Base-by-base conservation (phyloP, 2,888 invertebrate genomes). In the Volucella inanis region DNA sequence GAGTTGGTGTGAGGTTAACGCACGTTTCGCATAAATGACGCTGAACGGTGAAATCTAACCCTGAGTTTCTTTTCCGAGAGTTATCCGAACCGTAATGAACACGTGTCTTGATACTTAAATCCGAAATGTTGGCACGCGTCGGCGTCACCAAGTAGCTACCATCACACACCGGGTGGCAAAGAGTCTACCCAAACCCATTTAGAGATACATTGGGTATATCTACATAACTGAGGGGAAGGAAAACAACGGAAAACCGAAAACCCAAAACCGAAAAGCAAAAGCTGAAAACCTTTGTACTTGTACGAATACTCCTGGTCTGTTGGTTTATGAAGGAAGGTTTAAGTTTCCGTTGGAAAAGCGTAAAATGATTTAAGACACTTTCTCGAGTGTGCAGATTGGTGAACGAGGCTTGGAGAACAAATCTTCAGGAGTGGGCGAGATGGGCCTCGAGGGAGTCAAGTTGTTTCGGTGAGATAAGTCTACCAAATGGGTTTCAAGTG, bases 401-500 rank as follows among this genome's bases (percentile, higher is more conserved):
- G 18, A 39, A 15, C 41, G 43, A 39, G 2, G 47, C n/a, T n/a
- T 31, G 65, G 65, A 52, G 41, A 12, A 49, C 4, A 22, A 3
- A 22, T 22, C 10, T n/a, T 18, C 10, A 22, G 6, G 38, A 15
- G 31, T 31, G 47, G 22, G 55, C 39, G 41, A 50, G 10, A 41
- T 47, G 49, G 4, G 45, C 31, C 31, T 52, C 15, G 52, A 18
- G 49, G 52, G 49, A 14, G 31, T 38, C 47, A 59, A 70, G 55
- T 70, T 49, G 38, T 70, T 70, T 49, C 45, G 57, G 55, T 57
- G 57, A 76, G 76, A 76, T 68, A 82, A 77, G 54, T 67, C 67
- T 67, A 62, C 41, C 3, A 62, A 72, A 55, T 55, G 31, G 61
- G 67, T 72, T 78, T 72, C 78, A 83, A 78, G 82, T 83, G 82